Conservation (phyloP, 2,113 vertebrate species). For the Apteryx mantelli region DNA sequence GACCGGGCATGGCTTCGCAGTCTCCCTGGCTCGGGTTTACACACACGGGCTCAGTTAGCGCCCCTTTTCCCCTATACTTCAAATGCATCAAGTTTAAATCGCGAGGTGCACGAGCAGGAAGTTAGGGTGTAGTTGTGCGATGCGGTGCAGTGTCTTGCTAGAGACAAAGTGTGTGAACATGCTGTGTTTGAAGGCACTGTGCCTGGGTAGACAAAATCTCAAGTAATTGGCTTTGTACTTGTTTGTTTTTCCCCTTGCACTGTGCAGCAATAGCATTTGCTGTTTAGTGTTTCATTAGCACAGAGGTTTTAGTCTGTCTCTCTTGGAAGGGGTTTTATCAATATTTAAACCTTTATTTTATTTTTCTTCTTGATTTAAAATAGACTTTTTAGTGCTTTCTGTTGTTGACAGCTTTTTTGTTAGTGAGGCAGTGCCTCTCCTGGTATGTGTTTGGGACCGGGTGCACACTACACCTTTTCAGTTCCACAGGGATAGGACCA, state of each 20-base stretch:
- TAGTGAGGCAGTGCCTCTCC: slow-evolving; percentile 93
- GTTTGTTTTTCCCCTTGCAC: slow-evolving; percentile 27
- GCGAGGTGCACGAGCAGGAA: rapidly evolving
- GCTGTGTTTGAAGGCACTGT: neutral
- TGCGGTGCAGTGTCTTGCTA: neutral
- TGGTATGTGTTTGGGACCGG: slow-evolving; percentile 95
- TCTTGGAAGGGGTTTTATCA: slow-evolving; percentile 69
- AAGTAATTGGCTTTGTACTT: slow-evolving; percentile 56
- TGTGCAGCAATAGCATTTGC: slow-evolving; percentile 18
- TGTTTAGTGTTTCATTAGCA: slow-evolving; percentile 65
- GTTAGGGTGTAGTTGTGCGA: neutral
- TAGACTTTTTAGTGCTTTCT: slow-evolving; percentile 77
- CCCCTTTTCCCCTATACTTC: neutral
- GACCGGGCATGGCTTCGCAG: neutral
- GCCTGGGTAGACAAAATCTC: slow-evolving; percentile 27
- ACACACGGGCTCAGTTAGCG: rapidly evolving
- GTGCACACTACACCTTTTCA: slow-evolving; percentile 96
- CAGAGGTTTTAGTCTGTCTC: slow-evolving; percentile 56
- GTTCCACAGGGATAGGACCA: slow-evolving; percentile 97
- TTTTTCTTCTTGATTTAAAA: slow-evolving; percentile 74
- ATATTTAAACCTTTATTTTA: slow-evolving; percentile 69
- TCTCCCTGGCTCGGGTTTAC: neutral
- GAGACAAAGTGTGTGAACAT: neutral
- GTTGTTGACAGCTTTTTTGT: slow-evolving; percentile 88
- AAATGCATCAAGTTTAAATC: neutral